Conservation (phyloP, 2,888 invertebrate genomes). For the Rhagonycha lutea region DNA sequence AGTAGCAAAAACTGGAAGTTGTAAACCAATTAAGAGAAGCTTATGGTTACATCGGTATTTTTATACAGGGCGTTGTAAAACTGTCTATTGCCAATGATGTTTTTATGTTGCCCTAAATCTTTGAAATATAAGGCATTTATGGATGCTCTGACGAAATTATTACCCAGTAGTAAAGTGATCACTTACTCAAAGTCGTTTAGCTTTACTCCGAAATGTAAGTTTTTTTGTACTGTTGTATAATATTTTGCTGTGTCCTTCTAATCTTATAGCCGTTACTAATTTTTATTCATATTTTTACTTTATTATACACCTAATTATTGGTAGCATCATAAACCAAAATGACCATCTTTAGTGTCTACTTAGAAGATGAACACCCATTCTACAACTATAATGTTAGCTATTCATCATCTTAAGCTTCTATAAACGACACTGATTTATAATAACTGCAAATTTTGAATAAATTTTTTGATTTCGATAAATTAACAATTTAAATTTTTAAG, state of each 20-base stretch:
- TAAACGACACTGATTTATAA: background rate
- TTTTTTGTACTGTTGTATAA: background rate
- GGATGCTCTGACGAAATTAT: conserved; percentile 35
- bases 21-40: conserved; percentile 34
- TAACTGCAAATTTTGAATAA: background rate
- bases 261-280: background rate
- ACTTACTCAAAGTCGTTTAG: conserved; percentile 23
- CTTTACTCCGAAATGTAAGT: background rate
- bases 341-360: background rate
- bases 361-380: background rate
- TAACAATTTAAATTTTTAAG: background rate
- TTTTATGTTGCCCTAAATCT: conserved; percentile 37
- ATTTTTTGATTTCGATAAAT: background rate
- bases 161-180: conserved; percentile 36
- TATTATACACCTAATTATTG: background rate
- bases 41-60: conserved; percentile 11
- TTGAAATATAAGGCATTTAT: conserved; percentile 37
- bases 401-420: background rate
- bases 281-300: background rate
- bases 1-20: conserved; percentile 32
- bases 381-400: background rate
- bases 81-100: conserved; percentile 32
- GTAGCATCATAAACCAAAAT: background rate
- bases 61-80: conserved; percentile 29
- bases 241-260: background rate